Percentiles rank a stretch among this genome's conserved stretches.
phyloP scores from a whole-genome alignment of 2,888 invertebrate species.

The Gisinianus flammeolus region DNA sequence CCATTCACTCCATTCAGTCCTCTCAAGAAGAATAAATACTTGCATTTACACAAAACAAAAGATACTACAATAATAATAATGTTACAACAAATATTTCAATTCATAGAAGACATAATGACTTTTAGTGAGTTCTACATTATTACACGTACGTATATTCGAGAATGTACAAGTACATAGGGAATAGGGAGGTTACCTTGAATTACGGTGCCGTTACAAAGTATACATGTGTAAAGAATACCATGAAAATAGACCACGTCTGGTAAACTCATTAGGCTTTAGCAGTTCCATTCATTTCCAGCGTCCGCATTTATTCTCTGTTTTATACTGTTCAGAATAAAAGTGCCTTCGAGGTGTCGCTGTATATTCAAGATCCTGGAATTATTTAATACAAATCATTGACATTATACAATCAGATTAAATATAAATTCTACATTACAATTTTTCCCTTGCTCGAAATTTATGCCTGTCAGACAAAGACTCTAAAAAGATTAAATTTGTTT shows the following conservation, averaged over 20 bases:
- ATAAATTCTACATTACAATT: too few relatives aligned
- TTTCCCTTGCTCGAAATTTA: too few relatives aligned
- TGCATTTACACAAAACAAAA: not conserved
- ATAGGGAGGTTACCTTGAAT: not conserved
- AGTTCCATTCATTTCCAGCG: constrained; percentile 20
- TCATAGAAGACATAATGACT: not conserved
- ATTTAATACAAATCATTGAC: too few relatives aligned
- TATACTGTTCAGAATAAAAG: not conserved
- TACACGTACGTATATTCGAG: not conserved
- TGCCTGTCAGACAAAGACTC: too few relatives aligned
- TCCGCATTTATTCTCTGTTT: constrained; percentile 19
- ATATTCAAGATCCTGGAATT: not conserved
- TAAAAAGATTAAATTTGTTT: too few relatives aligned
- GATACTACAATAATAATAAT: not conserved
- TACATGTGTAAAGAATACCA: not conserved
- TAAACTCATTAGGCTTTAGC: constrained; percentile 3
- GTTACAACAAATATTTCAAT: not conserved
- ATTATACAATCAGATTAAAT: too few relatives aligned
- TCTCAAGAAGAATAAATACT: not conserved
- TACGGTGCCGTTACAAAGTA: not conserved
- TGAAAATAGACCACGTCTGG: constrained; percentile 18
- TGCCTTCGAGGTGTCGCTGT: constrained; percentile 22
- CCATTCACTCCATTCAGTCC: not conserved
- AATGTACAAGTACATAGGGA: not conserved
- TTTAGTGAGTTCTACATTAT: not conserved